These are phyloP conservation scores for Tetragonula carbonaria DNA, from an alignment of 2,888 invertebrate genomes.

Conservation along the genomic window DNA sequence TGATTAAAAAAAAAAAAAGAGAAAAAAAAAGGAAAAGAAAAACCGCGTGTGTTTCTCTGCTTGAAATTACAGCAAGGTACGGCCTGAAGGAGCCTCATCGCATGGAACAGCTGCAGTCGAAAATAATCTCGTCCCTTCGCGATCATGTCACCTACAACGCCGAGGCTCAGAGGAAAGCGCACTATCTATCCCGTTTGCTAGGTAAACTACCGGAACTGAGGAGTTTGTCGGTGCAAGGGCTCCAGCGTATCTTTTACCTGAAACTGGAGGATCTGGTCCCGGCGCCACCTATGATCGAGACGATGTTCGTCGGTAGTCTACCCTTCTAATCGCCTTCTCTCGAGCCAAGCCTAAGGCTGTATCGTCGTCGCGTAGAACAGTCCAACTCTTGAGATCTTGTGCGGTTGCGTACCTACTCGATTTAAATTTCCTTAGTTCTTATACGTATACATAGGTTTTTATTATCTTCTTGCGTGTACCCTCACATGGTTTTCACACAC, in stretches of 20 bases:
- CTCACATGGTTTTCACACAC: constrained; percentile 39
- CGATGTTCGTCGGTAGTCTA: constrained; percentile 97
- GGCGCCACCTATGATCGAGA: constrained; percentile 96
- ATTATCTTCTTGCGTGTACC: constrained; percentile 62
- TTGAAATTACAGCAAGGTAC: constrained; percentile 85
- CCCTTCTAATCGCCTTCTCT: constrained; percentile 89
- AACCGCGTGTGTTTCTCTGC: constrained; percentile 10
- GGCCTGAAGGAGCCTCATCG: constrained; percentile 96
- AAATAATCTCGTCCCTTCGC: constrained; percentile 96
- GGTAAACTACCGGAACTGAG: constrained; percentile 97
- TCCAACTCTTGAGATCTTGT: constrained; percentile 47
- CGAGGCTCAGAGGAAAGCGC: constrained; percentile 94
- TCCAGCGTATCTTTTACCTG: constrained; percentile 97
- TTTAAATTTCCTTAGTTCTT: constrained; percentile 59
- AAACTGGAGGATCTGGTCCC: constrained; percentile 96
- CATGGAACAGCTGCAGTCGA: constrained; percentile 98
- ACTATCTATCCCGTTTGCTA: constrained; percentile 96
- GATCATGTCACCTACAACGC: constrained; percentile 98
- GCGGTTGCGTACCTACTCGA: constrained; percentile 61
- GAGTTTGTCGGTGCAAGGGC: constrained; percentile 95
- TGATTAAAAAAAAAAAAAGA: not conserved
- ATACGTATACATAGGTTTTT: constrained; percentile 57
- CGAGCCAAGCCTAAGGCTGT: constrained; percentile 55
- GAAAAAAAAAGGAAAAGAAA: not conserved
- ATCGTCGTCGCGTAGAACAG: constrained; percentile 60